Conservation (phyloP, 1,140 invertebrate species). For the Theocolax elegans region DNA sequence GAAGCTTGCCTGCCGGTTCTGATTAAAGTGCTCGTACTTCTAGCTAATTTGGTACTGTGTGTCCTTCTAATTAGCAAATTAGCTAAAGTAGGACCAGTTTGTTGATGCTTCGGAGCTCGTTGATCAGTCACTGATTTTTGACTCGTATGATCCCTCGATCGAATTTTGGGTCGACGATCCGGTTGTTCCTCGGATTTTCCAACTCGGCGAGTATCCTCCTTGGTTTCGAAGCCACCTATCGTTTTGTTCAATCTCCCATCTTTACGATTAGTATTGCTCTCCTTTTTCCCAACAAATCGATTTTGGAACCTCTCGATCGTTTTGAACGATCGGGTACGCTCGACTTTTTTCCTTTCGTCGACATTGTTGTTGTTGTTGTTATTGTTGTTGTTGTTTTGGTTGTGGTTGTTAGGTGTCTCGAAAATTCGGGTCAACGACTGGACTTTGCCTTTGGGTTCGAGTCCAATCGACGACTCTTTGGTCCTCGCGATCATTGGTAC, state of each 20-base stretch:
- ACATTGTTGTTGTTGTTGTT: constrained; percentile 11
- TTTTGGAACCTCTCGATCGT: constrained; percentile 65
- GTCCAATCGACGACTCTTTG: constrained; percentile 15
- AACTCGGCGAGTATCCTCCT: constrained; percentile 3
- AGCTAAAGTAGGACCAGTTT: constrained; percentile 45
- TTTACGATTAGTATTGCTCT: constrained; percentile 45
- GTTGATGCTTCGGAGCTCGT: background rate
- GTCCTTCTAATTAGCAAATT: constrained; percentile 72
- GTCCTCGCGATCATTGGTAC: constrained; percentile 52
- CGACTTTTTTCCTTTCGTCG: constrained; percentile 57
- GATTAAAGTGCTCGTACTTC: constrained; percentile 68
- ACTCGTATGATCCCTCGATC: constrained; percentile 23
- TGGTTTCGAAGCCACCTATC: constrained; percentile 49
- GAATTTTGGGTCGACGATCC: constrained; percentile 23
- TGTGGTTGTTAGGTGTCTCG: constrained; percentile 56
- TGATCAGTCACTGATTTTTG: constrained; percentile 34
- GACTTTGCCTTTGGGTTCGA: constrained; percentile 59
- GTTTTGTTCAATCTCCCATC: constrained; percentile 56
- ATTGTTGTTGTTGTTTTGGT: constrained; percentile 49
- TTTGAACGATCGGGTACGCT: constrained; percentile 64
- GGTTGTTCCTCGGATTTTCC: constrained; percentile 19
- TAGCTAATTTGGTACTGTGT: constrained; percentile 77
- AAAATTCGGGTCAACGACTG: constrained; percentile 64
- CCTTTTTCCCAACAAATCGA: constrained; percentile 58
- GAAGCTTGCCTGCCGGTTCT: constrained; percentile 46